Evolutionary conservation across 2,797 vertebrate species (phyloP), one percentile per base, ranked within the genome.

Genomic region (Clarias platycephalus): DNA sequence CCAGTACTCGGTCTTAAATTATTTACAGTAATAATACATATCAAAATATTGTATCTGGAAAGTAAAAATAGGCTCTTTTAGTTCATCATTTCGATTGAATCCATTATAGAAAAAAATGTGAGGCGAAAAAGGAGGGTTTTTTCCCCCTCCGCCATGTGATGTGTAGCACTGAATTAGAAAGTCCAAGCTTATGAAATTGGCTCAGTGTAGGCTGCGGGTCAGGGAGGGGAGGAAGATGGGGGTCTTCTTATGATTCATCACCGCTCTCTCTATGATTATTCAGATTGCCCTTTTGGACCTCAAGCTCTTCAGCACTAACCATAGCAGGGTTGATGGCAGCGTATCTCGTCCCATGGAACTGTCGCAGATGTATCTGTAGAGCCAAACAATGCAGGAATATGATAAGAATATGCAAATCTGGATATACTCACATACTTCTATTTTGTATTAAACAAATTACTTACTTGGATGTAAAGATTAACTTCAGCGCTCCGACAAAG

Each of bases 401-500:
- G 34, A 64, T 57, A 34, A 57, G 34, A 53, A 57, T 26, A 16
- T 44, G 7, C 20, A 58, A 60, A 37, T 60, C 12, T 22, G 49
- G 10, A 66, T 28, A 49, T 28, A n/a, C 15, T 22, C 7, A 0
- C 3, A 1, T 55, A n/a, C n/a, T 0, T 18, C 63, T 31, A 53
- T 22, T 64, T 57, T 76, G 1, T 6, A 83, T 26, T 4, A n/a
- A 24, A 81, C 9, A 37, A 37, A 58, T 67, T 22, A 83, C 94
- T 91, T 86, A 97, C 97, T 91, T 99, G 98, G 84, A 98, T 96
- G 81, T 99, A 99, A 5, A 99, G 95, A 87, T 99, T 99, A 91
- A 99, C 98, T 87, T 99, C 98, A 1, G 98, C 97, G 3, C 98
- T 99, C 90, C 98, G 93, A 93, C 97, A 98, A 89, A 99, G 95